phyloP scores from a whole-genome alignment of 1,140 invertebrate genomes.

The Ectropis grisescens region DNA sequence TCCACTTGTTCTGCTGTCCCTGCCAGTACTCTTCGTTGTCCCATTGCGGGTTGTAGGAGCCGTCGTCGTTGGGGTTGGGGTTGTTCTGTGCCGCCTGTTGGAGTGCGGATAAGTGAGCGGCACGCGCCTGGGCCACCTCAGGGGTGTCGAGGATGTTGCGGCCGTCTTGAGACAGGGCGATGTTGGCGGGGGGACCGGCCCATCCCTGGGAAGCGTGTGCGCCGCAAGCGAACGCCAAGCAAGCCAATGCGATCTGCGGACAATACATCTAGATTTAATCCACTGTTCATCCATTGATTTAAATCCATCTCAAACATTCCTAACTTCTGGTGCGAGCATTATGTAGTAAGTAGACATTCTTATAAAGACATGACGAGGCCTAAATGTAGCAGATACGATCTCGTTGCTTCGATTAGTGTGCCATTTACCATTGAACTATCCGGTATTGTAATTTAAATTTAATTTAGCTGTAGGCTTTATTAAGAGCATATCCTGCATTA shows the following conservation, averaged over 20 bases:
- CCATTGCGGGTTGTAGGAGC: slow-evolving; percentile 64
- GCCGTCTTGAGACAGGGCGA: slow-evolving; percentile 62
- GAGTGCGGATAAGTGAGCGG: slow-evolving; percentile 53
- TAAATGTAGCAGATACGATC: neutral
- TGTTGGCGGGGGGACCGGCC: slow-evolving; percentile 62
- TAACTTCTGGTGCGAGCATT: too few relatives aligned
- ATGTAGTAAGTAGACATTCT: too few relatives aligned
- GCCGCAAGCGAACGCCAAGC: slow-evolving; percentile 53
- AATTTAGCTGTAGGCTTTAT: slow-evolving; percentile 11
- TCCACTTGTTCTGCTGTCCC: slow-evolving; percentile 40
- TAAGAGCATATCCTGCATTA: slow-evolving; percentile 23
- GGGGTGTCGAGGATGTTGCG: slow-evolving; percentile 67
- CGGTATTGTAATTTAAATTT: slow-evolving; percentile 9
- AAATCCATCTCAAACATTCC: too few relatives aligned
- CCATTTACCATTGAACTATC: slow-evolving; percentile 9
- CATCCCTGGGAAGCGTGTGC: slow-evolving; percentile 52
- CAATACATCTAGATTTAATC: too few relatives aligned
- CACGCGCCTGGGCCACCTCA: slow-evolving; percentile 63
- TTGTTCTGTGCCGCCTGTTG: slow-evolving; percentile 50
- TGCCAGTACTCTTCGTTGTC: slow-evolving; percentile 67
- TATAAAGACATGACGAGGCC: too few relatives aligned
- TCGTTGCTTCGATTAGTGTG: slow-evolving; percentile 3
- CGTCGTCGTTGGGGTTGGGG: slow-evolving; percentile 63
- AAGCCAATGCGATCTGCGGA: slow-evolving; percentile 52
- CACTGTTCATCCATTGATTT: too few relatives aligned